Conservation (phyloP, 2,888 invertebrate species). For the Andrena hattorfiana region DNA sequence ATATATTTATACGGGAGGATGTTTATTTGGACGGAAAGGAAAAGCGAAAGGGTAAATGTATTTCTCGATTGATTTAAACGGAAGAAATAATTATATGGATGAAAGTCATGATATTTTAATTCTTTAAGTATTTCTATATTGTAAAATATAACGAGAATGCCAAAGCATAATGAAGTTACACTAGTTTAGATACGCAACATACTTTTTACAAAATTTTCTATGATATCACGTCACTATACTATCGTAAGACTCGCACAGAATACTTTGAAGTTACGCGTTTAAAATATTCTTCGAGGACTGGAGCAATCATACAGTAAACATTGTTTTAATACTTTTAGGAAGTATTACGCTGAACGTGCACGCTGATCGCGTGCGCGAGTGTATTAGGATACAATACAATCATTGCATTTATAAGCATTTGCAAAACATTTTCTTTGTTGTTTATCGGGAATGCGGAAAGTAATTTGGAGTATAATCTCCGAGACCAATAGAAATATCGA, state of each 20-base stretch:
- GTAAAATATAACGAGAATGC: conserved; percentile 65
- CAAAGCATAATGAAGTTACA: conserved; percentile 70
- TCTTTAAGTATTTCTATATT: conserved; percentile 60
- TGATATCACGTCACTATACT: conserved; percentile 31
- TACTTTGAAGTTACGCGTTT: conserved; percentile 44
- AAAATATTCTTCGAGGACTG: conserved; percentile 26
- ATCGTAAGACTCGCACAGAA: conserved; percentile 35
- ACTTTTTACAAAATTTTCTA: conserved; percentile 57
- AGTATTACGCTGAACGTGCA: conserved; percentile 1
- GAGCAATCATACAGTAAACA: conserved; percentile 44
- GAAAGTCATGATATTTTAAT: conserved; percentile 56
- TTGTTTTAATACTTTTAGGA: conserved; percentile 27
- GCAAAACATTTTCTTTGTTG: conserved; percentile 33
- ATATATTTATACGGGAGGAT: conserved; percentile 38
- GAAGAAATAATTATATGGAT: conserved; percentile 49
- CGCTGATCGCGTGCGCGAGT: conserved; percentile 21
- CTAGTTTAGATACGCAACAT: conserved; percentile 56
- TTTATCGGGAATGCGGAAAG: conserved; percentile 13
- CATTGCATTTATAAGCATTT: conserved; percentile 47
- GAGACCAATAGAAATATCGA: conserved; percentile 46
- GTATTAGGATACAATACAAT: conserved; percentile 24
- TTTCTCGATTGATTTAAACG: conserved; percentile 37
- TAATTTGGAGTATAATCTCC: conserved; percentile 36
- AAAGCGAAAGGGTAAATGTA: neutral
- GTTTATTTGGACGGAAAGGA: conserved; percentile 25